Evolutionary conservation across 92 coral and sea anemone genomes (phyloP).

Genomic region (Hydrozoanthus gracilis): DNA sequence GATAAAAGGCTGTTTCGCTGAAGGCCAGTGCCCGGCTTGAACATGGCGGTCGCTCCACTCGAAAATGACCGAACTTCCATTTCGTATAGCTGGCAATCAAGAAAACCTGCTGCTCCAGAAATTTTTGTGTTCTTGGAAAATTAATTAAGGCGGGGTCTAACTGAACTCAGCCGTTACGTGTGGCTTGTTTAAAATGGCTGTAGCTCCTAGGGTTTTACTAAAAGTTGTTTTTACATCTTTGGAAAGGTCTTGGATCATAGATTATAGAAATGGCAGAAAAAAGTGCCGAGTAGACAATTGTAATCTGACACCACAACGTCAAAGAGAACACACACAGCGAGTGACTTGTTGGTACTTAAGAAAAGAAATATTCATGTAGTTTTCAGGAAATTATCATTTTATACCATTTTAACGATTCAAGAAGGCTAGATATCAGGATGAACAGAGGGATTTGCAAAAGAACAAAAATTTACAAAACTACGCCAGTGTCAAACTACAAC

Average conservation of each 20-base stretch:
- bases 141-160: constrained; percentile 32
- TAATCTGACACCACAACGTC: constrained; percentile 11
- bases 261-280: neutral
- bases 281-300: neutral
- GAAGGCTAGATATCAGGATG: neutral
- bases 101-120: constrained; percentile 26
- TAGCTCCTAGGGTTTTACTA: constrained; percentile 11
- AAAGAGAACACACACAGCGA: constrained; percentile 33
- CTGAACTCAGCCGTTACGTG: constrained; percentile 21
- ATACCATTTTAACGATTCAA: neutral
- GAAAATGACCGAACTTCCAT: constrained; percentile 15
- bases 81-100: constrained; percentile 8
- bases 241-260: constrained; percentile 22
- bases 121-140: constrained; percentile 12
- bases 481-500: constrained; percentile 1
- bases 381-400: neutral
- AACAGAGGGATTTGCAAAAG: constrained; percentile 25
- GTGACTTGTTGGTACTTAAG: constrained; percentile 31
- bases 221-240: constrained; percentile 14
- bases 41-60: constrained; percentile 8
- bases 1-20: neutral
- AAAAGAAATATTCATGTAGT: neutral
- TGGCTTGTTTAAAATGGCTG: neutral
- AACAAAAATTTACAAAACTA: neutral
- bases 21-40: constrained; percentile 15